Conservation (phyloP, 1,140 invertebrate genomes). For the Trichonephila inaurata region DNA sequence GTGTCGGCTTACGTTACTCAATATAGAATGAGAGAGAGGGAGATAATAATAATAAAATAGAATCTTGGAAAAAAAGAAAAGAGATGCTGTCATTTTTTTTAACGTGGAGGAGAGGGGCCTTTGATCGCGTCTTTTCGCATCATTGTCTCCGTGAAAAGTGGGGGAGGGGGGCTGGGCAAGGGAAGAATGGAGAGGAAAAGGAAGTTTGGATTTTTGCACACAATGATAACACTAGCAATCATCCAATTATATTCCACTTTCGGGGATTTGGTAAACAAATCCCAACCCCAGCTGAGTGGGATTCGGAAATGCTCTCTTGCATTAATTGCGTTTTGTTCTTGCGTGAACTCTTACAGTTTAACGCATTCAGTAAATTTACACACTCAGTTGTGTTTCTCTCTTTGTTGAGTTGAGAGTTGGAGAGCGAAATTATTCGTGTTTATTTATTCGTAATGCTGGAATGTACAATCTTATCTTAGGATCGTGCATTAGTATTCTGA, state of each 20-base stretch:
- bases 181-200: not conserved
- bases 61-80: not conserved
- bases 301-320: not conserved
- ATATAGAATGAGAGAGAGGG: not conserved
- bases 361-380: no score
- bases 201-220: conserved; percentile 33
- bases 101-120: not conserved
- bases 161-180: not conserved
- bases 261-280: not conserved
- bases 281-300: not conserved
- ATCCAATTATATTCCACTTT: not conserved
- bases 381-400: no score
- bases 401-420: no score
- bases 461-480: no score
- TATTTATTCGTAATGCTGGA: no score
- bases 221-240: not conserved
- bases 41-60: not conserved
- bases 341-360: not conserved
- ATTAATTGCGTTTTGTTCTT: conserved; percentile 4
- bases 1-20: not conserved
- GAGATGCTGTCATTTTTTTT: not conserved
- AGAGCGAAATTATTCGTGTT: no score
- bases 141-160: not conserved
- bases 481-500: no score
- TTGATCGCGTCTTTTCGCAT: not conserved